These are phyloP conservation scores for Lepidostoma basale DNA, from an alignment of 1,140 invertebrate species.

Conservation along the genomic window DNA sequence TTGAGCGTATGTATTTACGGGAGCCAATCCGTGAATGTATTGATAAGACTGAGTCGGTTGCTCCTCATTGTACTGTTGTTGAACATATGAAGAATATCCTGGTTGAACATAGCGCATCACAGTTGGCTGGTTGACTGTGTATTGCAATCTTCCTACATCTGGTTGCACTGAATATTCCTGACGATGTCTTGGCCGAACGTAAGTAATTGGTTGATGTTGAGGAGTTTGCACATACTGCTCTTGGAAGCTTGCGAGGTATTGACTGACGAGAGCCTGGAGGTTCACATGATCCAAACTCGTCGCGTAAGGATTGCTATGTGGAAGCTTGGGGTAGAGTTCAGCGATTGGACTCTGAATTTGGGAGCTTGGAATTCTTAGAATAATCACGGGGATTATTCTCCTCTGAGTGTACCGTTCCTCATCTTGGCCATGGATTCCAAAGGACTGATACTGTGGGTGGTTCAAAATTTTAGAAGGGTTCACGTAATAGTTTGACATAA, in stretches of 20 bases:
- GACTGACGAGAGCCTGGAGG: slow-evolving; percentile 51
- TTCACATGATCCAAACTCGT: slow-evolving; percentile 61
- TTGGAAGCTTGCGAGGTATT: slow-evolving; percentile 48
- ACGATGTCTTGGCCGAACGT: slow-evolving; percentile 49
- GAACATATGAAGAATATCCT: slow-evolving; percentile 14
- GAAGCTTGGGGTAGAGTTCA: slow-evolving; percentile 62
- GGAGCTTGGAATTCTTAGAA: slow-evolving; percentile 62
- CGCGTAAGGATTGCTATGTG: slow-evolving; percentile 60
- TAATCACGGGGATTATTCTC: slow-evolving; percentile 61
- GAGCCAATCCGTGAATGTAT: slow-evolving; percentile 36
- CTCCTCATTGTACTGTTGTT: slow-evolving; percentile 15
- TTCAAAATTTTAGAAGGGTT: slow-evolving; percentile 54
- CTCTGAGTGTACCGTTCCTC: slow-evolving; percentile 52
- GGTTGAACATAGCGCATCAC: slow-evolving; percentile 27
- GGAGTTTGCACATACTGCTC: slow-evolving; percentile 24
- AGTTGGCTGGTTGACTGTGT: slow-evolving; percentile 6
- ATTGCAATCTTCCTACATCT: slow-evolving; percentile 14
- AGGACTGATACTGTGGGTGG: slow-evolving; percentile 55
- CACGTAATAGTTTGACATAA: slow-evolving; percentile 59
- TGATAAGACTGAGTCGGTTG: slow-evolving; percentile 24
- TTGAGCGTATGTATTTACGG: neutral
- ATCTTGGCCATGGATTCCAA: slow-evolving; percentile 52
- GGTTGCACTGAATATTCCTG: slow-evolving; percentile 41
- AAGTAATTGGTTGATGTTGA: slow-evolving; percentile 41
- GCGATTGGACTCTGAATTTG: slow-evolving; percentile 60